Percentiles rank a stretch among this genome's conserved stretches.
phyloP scores from a whole-genome alignment of 1,140 invertebrate genomes.

The Caerostris extrusa region DNA sequence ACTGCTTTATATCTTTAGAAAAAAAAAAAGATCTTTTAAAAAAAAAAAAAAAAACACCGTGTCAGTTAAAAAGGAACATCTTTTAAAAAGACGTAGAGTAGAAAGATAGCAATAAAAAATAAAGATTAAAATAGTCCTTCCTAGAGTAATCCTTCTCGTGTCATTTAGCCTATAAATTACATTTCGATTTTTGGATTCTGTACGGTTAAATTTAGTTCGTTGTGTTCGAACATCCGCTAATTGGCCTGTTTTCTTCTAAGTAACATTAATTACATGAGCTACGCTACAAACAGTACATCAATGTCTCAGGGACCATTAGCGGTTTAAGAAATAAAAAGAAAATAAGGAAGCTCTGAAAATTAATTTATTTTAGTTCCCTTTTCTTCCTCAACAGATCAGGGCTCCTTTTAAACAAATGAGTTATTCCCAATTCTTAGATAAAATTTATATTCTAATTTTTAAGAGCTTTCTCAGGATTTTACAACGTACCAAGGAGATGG shows the following conservation, averaged over 20 bases:
- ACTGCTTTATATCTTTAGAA: too few species aligned
- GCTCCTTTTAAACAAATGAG: conserved; percentile 15
- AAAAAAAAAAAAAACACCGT: too few species aligned
- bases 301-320: conserved; percentile 52
- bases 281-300: conserved; percentile 27
- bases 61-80: too few species aligned
- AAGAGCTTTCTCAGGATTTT: background rate
- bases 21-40: too few species aligned
- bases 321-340: conserved; percentile 47
- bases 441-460: background rate
- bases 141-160: background rate
- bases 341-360: background rate
- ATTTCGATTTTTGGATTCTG: conserved; percentile 27
- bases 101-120: too few species aligned
- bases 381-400: background rate
- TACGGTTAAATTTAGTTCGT: conserved; percentile 30
- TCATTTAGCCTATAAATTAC: conserved; percentile 53
- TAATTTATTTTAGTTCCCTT: conserved; percentile 51
- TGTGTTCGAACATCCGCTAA: conserved; percentile 30
- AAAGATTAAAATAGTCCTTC: too few species aligned
- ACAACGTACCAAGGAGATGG: background rate
- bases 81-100: too few species aligned
- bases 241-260: conserved; percentile 58
- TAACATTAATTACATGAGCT: conserved; percentile 57
- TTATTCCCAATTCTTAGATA: background rate